phyloP scores from a whole-genome alignment of 2,113 vertebrate genomes.

The Halcyon senegalensis region DNA sequence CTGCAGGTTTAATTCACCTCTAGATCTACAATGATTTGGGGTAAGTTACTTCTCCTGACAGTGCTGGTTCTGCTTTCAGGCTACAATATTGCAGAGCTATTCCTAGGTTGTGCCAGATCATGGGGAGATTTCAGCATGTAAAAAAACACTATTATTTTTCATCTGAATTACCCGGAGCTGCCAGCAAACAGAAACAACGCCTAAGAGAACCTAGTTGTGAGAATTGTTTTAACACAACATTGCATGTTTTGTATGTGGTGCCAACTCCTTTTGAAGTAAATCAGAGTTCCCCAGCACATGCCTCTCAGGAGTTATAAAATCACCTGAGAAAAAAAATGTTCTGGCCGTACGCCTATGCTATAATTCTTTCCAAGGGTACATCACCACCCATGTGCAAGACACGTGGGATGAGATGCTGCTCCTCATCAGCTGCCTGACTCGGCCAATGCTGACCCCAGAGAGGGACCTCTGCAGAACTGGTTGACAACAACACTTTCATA shows the following conservation, averaged over 20 bases:
- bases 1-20: not conserved
- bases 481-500: not conserved
- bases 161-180: not conserved
- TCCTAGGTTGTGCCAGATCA: not conserved
- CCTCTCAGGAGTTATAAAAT: not conserved
- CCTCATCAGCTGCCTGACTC: not conserved
- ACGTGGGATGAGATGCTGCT: rapidly evolving
- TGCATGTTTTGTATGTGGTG: not conserved
- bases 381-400: not conserved
- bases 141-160: not conserved
- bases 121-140: not conserved
- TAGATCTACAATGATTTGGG: not conserved
- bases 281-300: not conserved
- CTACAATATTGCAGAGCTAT: not conserved
- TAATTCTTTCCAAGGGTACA: not conserved
- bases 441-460: not conserved
- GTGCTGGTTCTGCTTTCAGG: not conserved
- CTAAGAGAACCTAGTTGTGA: not conserved
- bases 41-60: not conserved
- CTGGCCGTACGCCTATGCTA: not conserved
- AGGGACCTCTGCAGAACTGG: not conserved
- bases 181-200: not conserved
- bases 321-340: not conserved
- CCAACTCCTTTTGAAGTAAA: constrained; percentile 4
- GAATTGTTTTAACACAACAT: not conserved